A percentile compares a stretch with the other conserved stretches of the same genome.
Evolutionary conservation across 2,888 invertebrate species (phyloP).

Genomic region (Xylocampa areola): DNA sequence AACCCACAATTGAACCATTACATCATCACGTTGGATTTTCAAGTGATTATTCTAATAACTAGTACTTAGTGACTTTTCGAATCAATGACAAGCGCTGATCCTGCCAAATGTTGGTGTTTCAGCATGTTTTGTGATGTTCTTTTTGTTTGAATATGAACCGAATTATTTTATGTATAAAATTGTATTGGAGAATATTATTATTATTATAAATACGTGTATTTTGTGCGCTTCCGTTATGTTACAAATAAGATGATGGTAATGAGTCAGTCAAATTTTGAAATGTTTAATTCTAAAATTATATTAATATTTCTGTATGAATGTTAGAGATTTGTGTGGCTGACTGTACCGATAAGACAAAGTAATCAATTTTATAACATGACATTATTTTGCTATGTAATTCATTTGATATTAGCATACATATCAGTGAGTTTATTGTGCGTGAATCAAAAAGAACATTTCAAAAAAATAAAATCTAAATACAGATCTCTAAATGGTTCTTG

Average conservation of each 20-base stretch:
- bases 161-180: conserved; percentile 25
- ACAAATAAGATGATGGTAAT: conserved; percentile 1
- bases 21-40: too few relatives aligned
- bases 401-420: conserved; percentile 60
- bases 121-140: conserved; percentile 78
- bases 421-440: conserved; percentile 49
- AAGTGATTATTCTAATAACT: conserved; percentile 45
- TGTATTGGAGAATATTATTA: conserved; percentile 18
- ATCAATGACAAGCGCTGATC: conserved; percentile 58
- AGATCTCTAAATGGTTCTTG: conserved; percentile 78
- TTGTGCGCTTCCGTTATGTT: conserved; percentile 13
- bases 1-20: too few relatives aligned
- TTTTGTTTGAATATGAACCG: conserved; percentile 63
- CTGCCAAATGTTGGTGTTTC: conserved; percentile 69
- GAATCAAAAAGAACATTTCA: conserved; percentile 77
- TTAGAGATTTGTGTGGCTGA: conserved; percentile 28
- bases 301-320: conserved; percentile 20
- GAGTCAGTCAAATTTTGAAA: conserved; percentile 21
- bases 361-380: conserved; percentile 35
- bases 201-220: conserved; percentile 20
- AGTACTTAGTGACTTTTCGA: conserved; percentile 26
- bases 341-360: conserved; percentile 25
- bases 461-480: conserved; percentile 64
- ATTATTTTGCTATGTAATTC: conserved; percentile 25
- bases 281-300: conserved; percentile 28